These are phyloP conservation scores for Actinia equina DNA, from an alignment of 64 coral and sea anemone genomes.

Conservation along the genomic window DNA sequence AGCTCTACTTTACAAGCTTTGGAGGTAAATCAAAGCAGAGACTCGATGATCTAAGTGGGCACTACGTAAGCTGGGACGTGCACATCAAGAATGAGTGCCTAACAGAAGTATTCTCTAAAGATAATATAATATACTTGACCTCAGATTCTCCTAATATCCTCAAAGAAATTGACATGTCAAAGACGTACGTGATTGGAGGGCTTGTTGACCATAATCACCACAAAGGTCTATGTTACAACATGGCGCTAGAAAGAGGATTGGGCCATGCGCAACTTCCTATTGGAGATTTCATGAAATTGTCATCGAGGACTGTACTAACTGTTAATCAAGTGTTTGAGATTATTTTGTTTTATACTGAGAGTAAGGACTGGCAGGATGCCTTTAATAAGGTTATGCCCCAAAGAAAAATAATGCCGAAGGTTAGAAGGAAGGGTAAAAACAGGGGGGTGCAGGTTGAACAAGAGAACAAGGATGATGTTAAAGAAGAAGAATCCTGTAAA, in stretches of 20 bases:
- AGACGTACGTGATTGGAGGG: slow-evolving; percentile 87
- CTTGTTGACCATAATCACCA: slow-evolving; percentile 97
- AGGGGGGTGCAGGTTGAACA: neutral
- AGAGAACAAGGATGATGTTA: neutral
- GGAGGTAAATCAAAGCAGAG: slow-evolving; percentile 49
- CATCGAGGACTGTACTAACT: slow-evolving; percentile 78
- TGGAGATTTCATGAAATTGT: slow-evolving; percentile 74
- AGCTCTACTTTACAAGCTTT: slow-evolving; percentile 93
- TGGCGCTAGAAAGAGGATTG: slow-evolving; percentile 63
- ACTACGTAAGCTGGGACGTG: slow-evolving; percentile 76
- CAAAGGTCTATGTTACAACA: slow-evolving; percentile 83
- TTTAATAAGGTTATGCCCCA: slow-evolving; percentile 78
- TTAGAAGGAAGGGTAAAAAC: neutral
- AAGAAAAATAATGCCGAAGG: slow-evolving; percentile 57
- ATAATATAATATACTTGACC: slow-evolving; percentile 78
- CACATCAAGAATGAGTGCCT: slow-evolving; percentile 60
- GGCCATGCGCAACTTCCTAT: slow-evolving; percentile 88
- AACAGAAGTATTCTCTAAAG: slow-evolving; percentile 64
- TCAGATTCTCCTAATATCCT: slow-evolving; percentile 90
- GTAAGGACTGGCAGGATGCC: slow-evolving; percentile 76
- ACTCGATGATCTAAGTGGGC: slow-evolving; percentile 47
- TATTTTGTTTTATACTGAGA: slow-evolving; percentile 60
- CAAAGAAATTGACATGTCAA: slow-evolving; percentile 72
- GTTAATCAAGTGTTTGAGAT: slow-evolving; percentile 98
- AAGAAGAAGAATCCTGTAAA: neutral